These are phyloP conservation scores for Oryzias sinensis DNA, from an alignment of 2,797 vertebrate genomes.

Conservation along the genomic window DNA sequence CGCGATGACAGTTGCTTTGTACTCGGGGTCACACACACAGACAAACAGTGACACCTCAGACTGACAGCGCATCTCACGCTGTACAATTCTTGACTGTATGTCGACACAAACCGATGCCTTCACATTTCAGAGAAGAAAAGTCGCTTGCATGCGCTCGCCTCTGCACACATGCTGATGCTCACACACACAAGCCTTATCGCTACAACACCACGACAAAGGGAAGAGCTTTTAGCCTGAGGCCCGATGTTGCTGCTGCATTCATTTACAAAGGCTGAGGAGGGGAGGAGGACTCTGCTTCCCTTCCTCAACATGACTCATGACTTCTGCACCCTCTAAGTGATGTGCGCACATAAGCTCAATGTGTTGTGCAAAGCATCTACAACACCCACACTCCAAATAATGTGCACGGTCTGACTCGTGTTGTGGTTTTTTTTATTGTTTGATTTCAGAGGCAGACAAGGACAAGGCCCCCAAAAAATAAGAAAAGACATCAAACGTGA, in stretches of 20 bases:
- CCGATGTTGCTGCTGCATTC: constrained; percentile 13
- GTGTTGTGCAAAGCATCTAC: neutral
- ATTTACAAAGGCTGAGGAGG: constrained; percentile 26
- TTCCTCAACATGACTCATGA: constrained; percentile 46
- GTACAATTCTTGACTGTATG: constrained; percentile 36
- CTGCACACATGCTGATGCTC: constrained; percentile 8
- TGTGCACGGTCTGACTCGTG: no score
- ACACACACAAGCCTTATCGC: constrained; percentile 47
- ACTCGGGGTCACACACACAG: constrained; percentile 9
- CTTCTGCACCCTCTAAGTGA: constrained; percentile 10
- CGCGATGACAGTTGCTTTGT: neutral
- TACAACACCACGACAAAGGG: constrained; percentile 37
- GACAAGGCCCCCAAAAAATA: no score
- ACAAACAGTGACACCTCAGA: constrained; percentile 30
- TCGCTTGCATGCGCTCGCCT: constrained; percentile 16
- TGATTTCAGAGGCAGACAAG: no score
- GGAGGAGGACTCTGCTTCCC: constrained; percentile 24
- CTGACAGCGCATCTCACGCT: constrained; percentile 39
- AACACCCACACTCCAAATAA: neutral
- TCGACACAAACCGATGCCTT: constrained; percentile 29
- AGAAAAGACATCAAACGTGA: neutral
- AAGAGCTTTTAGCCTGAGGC: constrained; percentile 36
- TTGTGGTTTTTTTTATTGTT: no score
- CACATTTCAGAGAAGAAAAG: constrained; percentile 25
- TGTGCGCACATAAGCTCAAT: neutral